Evolutionary conservation across 2,888 invertebrate species (phyloP).

Genomic region (Agonopterix alstromeriana): DNA sequence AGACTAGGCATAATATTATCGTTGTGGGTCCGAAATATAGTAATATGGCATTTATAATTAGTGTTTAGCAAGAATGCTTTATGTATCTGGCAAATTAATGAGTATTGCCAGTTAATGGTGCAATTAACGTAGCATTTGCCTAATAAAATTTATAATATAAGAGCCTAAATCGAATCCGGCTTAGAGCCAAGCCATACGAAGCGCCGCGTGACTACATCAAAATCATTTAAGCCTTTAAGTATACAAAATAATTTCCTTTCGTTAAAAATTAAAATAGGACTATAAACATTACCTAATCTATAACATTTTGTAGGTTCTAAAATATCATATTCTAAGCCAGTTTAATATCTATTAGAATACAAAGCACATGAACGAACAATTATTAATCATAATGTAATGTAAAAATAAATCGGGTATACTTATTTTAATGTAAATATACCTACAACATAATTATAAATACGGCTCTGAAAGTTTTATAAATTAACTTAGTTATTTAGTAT

Average conservation of each 20-base stretch:
- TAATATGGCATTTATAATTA: slow-evolving; percentile 30
- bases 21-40: slow-evolving; percentile 38
- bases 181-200: too few relatives aligned
- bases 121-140: neutral
- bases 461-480: too few relatives aligned
- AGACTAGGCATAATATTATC: slow-evolving; percentile 51
- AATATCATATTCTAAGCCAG: too few relatives aligned
- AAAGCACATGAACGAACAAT: neutral
- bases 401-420: neutral
- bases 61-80: neutral
- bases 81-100: neutral
- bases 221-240: too few relatives aligned
- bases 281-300: too few relatives aligned
- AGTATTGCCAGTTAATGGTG: neutral
- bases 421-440: neutral
- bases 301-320: too few relatives aligned
- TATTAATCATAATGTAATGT: neutral
- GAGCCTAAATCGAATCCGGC: too few relatives aligned
- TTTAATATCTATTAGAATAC: too few relatives aligned
- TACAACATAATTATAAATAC: too few relatives aligned
- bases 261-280: too few relatives aligned
- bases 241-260: too few relatives aligned
- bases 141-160: neutral
- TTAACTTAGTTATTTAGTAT: neutral
- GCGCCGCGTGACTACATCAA: neutral